These are phyloP conservation scores for Enteromius radiatus DNA, from an alignment of 2,797 vertebrate species.

Conservation along the genomic window DNA sequence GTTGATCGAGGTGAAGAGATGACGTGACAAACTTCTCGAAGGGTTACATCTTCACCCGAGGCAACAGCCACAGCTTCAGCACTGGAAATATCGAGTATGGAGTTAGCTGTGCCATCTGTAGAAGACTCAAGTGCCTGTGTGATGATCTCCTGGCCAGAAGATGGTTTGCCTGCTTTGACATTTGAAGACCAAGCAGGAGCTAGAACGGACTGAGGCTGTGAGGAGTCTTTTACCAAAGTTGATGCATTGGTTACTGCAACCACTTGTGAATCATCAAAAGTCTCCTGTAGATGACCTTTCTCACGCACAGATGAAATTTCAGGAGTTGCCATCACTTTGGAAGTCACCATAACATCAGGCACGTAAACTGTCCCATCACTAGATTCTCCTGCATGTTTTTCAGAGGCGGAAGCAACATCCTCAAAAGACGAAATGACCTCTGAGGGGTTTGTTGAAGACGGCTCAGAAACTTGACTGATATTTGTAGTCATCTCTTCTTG, in stretches of 20 bases:
- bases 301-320: neutral
- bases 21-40: neutral
- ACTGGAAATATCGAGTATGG: neutral
- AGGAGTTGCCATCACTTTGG: neutral
- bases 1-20: neutral
- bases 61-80: neutral
- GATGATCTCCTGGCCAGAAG: neutral
- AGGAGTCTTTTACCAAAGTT: neutral
- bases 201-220: neutral
- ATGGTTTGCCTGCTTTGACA: conserved; percentile 1
- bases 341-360: neutral
- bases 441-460: neutral
- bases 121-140: neutral
- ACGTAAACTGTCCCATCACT: neutral
- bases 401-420: neutral
- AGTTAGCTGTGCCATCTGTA: neutral
- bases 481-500: neutral
- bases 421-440: neutral
- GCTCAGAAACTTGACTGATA: neutral
- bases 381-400: neutral
- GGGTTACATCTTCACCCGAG: neutral
- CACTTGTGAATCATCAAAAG: neutral
- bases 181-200: neutral
- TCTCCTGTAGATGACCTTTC: neutral
- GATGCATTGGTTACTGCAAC: neutral